Evolutionary conservation across 2,888 invertebrate species (phyloP), one percentile per base, ranked within the genome.

Genomic region (Coelopa pilipes): DNA sequence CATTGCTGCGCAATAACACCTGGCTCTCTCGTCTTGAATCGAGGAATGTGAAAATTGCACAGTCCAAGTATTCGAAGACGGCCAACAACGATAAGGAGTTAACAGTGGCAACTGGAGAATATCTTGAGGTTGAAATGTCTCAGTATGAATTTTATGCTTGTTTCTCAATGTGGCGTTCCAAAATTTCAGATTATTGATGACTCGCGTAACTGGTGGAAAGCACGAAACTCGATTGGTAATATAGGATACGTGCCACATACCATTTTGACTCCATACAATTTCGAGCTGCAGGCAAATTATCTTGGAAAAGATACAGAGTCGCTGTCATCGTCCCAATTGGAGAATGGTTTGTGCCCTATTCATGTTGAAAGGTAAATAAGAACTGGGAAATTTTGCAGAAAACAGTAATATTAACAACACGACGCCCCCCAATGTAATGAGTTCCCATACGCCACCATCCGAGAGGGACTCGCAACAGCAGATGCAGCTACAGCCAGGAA

Each of bases 181-280:
- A 2, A 62, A 13, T 71, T 63, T 72, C 72, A 97, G 96, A 93
- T 99, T 79, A 89, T 99, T 82, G 98, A 99, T 87, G 96, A 97
- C 88, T 94, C 94, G 70, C 92, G 98, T 81, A 99, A 99, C 88
- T 99, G 99, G 99, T 99, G 96, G 99, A 98, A 95, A 89, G 95
- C 93, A 79, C 92, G 93, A 81, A 97, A 96, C 88, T 92, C 91
- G 82, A 92, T 92, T 84, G 96, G 97, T 76, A 92, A 93, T 88
- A 90, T 95, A 78, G 95, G 97, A 78, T 98, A 98, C 88, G 98
- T 98, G 79, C 99, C 99, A 17, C 96, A 98, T 89, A 99, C 99
- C 53, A 98, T 99, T 84, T 94, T 96, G 46, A 91, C 92, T 17
- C 91, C 92, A 13, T 89, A 88, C 77, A 88, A 89, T 73, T 88